Conservation (phyloP, 2,797 vertebrate genomes). For the Amazona finschi region DNA sequence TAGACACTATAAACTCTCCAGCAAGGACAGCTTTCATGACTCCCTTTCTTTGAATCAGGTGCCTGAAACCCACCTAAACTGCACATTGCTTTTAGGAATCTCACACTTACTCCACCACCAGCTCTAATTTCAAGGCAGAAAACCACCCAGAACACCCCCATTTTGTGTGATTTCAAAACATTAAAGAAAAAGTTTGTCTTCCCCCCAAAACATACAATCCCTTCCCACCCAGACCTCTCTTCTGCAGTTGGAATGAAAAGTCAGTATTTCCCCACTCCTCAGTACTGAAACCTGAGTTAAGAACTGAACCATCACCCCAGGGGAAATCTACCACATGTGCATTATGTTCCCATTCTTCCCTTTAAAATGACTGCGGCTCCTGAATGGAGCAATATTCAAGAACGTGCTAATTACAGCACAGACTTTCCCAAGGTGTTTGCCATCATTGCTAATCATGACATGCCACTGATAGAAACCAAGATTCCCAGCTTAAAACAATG, state of each 20-base stretch:
- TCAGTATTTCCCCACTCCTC: neutral
- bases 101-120: neutral
- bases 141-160: neutral
- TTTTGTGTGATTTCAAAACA: neutral
- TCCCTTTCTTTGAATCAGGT: neutral
- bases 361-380: neutral
- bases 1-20: neutral
- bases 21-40: neutral
- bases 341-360: neutral
- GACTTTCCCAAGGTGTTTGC: neutral
- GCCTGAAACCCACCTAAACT: neutral
- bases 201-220: neutral
- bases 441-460: neutral
- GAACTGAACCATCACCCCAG: neutral
- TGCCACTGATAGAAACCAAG: neutral
- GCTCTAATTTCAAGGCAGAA: neutral
- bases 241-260: neutral
- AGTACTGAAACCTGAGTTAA: neutral
- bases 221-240: neutral
- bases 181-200: neutral
- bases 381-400: neutral
- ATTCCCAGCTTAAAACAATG: neutral
- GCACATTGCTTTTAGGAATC: neutral
- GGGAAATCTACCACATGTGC: neutral
- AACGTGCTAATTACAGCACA: rapidly evolving